A percentile compares a stretch with the other conserved stretches of the same genome.
These are phyloP conservation scores for Pagrus major DNA, from an alignment of 2,113 vertebrate genomes.

Conservation along the genomic window DNA sequence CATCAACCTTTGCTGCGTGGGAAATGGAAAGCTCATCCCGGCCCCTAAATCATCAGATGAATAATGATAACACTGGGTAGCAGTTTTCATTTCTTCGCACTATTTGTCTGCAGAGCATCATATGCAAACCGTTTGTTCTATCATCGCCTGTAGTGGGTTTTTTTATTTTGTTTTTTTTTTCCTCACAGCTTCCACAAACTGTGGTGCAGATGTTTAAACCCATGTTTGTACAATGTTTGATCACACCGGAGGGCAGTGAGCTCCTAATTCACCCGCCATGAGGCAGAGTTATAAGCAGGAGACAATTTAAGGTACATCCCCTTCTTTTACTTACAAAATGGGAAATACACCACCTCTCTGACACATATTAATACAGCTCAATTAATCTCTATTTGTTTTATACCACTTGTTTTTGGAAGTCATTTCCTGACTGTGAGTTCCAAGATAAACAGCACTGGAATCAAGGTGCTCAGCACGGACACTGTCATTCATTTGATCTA, in stretches of 20 bases:
- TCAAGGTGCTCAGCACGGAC: constrained; percentile 20
- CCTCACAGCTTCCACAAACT: constrained; percentile 11
- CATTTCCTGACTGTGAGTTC: constrained; percentile 3
- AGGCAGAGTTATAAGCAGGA: not conserved
- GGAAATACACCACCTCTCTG: not conserved
- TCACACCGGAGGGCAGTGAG: not conserved
- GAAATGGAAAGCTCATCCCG: constrained; percentile 75
- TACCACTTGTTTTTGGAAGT: constrained; percentile 2
- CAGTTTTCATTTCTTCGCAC: constrained; percentile 58
- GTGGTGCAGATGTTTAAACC: constrained; percentile 18
- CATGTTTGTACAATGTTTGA: constrained; percentile 36
- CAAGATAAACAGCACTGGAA: constrained; percentile 14
- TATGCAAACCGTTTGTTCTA: constrained; percentile 61
- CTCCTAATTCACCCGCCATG: not conserved
- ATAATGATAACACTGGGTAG: constrained; percentile 74
- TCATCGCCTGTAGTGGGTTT: constrained; percentile 18
- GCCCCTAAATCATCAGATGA: constrained; percentile 81
- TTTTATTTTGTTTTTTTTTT: not conserved
- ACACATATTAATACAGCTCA: not conserved
- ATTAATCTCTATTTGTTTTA: constrained; percentile 2
- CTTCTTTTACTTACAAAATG: not conserved
- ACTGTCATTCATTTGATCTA: constrained; percentile 18
- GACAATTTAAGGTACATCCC: not conserved
- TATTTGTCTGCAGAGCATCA: constrained; percentile 60
- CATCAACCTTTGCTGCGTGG: constrained; percentile 78